These are phyloP conservation scores for Darevskia nairensis DNA, from an alignment of 2,797 vertebrate genomes.

Conservation along the genomic window DNA sequence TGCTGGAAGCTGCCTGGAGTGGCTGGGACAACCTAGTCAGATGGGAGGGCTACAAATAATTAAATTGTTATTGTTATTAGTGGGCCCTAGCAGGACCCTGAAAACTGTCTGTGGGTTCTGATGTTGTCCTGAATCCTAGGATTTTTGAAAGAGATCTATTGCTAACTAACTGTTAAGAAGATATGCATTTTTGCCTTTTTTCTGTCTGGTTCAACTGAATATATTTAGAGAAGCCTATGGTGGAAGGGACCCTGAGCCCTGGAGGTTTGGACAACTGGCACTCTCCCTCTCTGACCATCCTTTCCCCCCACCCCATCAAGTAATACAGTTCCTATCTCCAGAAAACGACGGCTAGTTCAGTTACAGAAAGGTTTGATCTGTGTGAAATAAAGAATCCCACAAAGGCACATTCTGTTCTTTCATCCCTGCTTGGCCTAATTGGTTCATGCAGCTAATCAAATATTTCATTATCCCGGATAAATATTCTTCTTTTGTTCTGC, in stretches of 20 bases:
- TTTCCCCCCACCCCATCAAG: not conserved
- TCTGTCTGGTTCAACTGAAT: not conserved
- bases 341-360: not conserved
- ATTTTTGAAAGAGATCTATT: too few relatives aligned
- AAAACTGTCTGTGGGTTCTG: too few relatives aligned
- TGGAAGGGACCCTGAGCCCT: not conserved
- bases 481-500: not conserved
- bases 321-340: not conserved
- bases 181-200: not conserved
- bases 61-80: too few relatives aligned
- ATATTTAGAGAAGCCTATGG: not conserved
- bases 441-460: constrained; percentile 13
- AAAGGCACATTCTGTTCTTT: not conserved
- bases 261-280: not conserved
- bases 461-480: not conserved
- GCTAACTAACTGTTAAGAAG: too few relatives aligned
- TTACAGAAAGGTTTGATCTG: not conserved
- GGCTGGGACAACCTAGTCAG: too few relatives aligned
- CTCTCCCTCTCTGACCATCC: not conserved
- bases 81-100: too few relatives aligned
- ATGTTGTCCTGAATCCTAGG: too few relatives aligned
- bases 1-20: too few relatives aligned
- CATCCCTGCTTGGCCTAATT: constrained; percentile 6
- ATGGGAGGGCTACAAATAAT: too few relatives aligned
- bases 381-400: not conserved